Conservation (phyloP, 2,113 vertebrate genomes). For the Tamias sibiricus region DNA sequence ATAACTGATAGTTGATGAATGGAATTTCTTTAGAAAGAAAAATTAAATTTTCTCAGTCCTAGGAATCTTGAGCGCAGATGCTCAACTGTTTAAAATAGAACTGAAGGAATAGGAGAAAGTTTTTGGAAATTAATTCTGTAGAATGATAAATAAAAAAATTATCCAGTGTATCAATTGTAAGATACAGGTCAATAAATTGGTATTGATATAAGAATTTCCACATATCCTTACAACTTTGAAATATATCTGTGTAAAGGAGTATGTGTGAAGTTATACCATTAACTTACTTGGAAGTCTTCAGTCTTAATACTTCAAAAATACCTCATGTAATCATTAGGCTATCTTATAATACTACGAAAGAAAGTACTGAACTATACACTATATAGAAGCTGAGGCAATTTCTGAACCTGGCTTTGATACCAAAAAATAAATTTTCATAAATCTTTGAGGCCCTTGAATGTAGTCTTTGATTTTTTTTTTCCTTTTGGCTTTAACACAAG, state of each 20-base stretch:
- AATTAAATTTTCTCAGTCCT: not conserved
- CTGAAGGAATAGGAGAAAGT: not conserved
- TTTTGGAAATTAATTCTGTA: not conserved
- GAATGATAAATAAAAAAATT: not conserved
- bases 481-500: conserved; percentile 37
- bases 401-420: not conserved
- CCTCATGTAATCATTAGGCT: not conserved
- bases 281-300: not conserved
- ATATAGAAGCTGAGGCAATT: not conserved
- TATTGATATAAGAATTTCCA: not conserved
- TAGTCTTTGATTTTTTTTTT: not conserved
- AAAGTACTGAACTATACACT: not conserved
- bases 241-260: not conserved
- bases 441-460: not conserved
- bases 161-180: not conserved
- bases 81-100: not conserved
- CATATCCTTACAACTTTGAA: not conserved
- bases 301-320: not conserved
- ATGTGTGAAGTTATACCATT: not conserved
- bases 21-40: not conserved
- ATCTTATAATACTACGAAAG: no score
- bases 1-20: not conserved
- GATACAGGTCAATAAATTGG: not conserved
- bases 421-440: not conserved
- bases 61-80: not conserved